Evolutionary conservation across 2,113 vertebrate genomes (phyloP), one percentile per base, ranked within the genome.

Genomic region (Larimichthys polyactis): DNA sequence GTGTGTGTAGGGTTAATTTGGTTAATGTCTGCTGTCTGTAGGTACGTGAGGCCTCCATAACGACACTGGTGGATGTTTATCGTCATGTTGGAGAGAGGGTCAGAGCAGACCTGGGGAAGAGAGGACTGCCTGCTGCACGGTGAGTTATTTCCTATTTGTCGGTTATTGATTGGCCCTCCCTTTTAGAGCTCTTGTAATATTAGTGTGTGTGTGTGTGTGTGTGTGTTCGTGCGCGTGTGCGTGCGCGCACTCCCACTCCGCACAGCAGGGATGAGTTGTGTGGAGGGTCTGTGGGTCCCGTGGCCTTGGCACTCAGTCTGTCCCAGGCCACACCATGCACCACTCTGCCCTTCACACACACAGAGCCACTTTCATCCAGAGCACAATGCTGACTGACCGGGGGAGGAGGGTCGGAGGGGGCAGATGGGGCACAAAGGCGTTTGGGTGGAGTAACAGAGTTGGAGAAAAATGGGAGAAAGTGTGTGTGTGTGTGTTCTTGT

Each of bases 11-110:
- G 2, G 1, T 70, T 67, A 59, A 82, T 58, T 65, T 76, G 22
- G 22, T 64, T 24, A 22, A 60, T 54, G 22, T 85, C n/a, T 81
- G 36, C 36, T 85, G 70, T 85, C 17, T 73, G 40, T 92, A 99
- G 97, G 97, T 99, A 90, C 96, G 97, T 87, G 97, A 99, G 90
- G 95, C 97, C 74, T 96, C 97, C 73, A 90, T 96, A 81, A 87
- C 94, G 57, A 88, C 97, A 3, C 71, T 97, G 73, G 96, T 99
- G 91, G 97, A 99, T 81, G 95, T 98, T 86, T 99, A 99, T 86
- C 96, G 96, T 79, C 95, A 99, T 73, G 95, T 98, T 32, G 98
- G 98, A 78, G 98, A 99, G 75, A 96, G 92, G 92, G 96, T 99
- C 65, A 93, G 96, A 86, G 69, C 88, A 73, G 97, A 99, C 86